Evolutionary conservation across 1,140 invertebrate species (phyloP).

Genomic region (Drosophila sp.): DNA sequence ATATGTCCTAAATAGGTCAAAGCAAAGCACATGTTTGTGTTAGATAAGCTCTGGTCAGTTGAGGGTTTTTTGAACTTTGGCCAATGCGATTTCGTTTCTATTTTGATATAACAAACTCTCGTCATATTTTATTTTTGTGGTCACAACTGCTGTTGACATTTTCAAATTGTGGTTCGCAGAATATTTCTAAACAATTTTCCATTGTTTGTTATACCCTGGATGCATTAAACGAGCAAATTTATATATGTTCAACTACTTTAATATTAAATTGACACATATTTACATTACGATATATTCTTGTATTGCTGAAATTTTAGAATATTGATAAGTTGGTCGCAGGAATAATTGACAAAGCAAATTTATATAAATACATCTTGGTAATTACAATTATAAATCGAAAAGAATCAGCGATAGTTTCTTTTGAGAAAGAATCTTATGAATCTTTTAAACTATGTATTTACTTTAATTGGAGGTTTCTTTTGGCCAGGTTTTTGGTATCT

Average conservation of each 20-base stretch:
- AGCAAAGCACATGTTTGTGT: constrained; percentile 46
- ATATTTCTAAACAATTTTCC: constrained; percentile 60
- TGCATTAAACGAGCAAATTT: background rate
- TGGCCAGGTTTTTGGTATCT: background rate
- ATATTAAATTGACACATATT: no score
- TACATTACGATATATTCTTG: no score
- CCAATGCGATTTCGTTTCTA: constrained; percentile 22
- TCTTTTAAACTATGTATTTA: no score
- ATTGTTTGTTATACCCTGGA: constrained; percentile 4
- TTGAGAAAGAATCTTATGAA: no score
- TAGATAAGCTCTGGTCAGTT: constrained; percentile 36
- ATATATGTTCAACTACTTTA: background rate
- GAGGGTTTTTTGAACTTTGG: constrained; percentile 44
- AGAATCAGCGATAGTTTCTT: no score
- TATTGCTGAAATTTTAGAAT: no score
- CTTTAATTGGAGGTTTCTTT: constrained; percentile 2
- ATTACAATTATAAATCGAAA: no score
- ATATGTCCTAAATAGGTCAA: constrained; percentile 57
- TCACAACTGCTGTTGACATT: constrained; percentile 66
- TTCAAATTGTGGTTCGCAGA: constrained; percentile 43
- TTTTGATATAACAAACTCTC: constrained; percentile 22
- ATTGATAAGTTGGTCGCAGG: no score
- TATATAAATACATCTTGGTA: no score
- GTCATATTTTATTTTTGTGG: constrained; percentile 40
- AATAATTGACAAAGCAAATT: no score